These are phyloP conservation scores for Cryptus armator DNA, from an alignment of 2,888 invertebrate species.

Conservation along the genomic window DNA sequence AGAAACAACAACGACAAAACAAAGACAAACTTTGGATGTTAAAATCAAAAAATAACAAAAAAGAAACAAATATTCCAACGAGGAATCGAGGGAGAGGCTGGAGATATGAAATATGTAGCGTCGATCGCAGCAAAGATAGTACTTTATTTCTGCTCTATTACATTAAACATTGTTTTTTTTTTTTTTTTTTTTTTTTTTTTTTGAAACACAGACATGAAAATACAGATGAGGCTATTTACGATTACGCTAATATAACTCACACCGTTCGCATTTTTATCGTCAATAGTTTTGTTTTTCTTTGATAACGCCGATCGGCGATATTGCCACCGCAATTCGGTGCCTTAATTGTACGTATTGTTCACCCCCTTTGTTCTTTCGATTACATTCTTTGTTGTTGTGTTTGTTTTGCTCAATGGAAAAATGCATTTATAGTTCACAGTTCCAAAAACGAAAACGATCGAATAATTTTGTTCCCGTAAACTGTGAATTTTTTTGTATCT, in stretches of 20 bases:
- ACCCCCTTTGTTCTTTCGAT: conserved; percentile 25
- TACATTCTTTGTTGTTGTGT: conserved; percentile 11
- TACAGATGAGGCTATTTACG: conserved; percentile 61
- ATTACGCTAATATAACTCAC: conserved; percentile 47
- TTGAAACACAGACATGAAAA: conserved; percentile 64
- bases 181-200: conserved; percentile 61
- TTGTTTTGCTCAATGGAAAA: conserved; percentile 21
- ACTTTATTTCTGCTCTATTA: conserved; percentile 79
- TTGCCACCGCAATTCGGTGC: conserved; percentile 45
- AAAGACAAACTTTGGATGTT: conserved; percentile 64
- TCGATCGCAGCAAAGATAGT: conserved; percentile 77
- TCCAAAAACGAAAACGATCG: conserved; percentile 16
- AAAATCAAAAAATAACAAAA: conserved; percentile 25
- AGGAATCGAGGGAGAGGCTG: conserved; percentile 73
- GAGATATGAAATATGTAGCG: conserved; percentile 72
- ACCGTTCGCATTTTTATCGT: conserved; percentile 48
- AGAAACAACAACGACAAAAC: conserved; percentile 74
- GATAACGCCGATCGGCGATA: conserved; percentile 46
- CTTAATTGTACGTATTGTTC: conserved; percentile 38
- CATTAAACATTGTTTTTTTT: conserved; percentile 73
- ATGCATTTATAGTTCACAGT: background rate
- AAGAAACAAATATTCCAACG: conserved; percentile 47
- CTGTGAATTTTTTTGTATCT: background rate
- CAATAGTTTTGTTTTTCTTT: conserved; percentile 31
- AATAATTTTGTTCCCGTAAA: conserved; percentile 13